Base-by-base conservation (phyloP, 64 coral and sea anemone genomes). In the Stichodactyla mertensii region DNA sequence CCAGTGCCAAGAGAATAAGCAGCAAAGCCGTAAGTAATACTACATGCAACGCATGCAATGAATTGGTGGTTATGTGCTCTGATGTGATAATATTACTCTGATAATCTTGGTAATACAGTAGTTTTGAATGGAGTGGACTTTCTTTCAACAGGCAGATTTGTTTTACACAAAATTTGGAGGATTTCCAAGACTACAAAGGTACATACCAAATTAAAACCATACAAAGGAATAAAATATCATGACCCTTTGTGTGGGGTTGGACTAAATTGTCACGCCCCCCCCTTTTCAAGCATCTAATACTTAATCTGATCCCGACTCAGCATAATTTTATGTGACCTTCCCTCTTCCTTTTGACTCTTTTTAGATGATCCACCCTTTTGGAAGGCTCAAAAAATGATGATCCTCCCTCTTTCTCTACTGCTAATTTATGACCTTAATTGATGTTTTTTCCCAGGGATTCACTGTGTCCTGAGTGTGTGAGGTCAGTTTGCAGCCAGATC, bases 121-220 rank as follows among this genome's bases (percentile, higher is more conserved):
- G 19, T 64, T 19, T 18, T 12, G 10, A 59, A 12, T 59, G 4
- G 57, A 59, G 1, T 59, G 57, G 9, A 59, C 4, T 59, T 74
- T 31, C 24, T 28, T 74, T 74, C 24, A 36, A 74, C 52, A 97
- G 95, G 95, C 95, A 4, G 84, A 93, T 45, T 91, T 92, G 64
- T 85, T 98, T 64, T 98, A 88, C 74, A 77, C 52, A 74, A 86
- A 84, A 71, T 94, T 91, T 61, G 92, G 95, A 77, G 95, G 95
- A 61, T 83, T 93, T 23, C 92, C 95, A 2, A 92, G 92, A 89
- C 62, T 98, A 58, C 81, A 94, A 87, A 98, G 95, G 95, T 98
- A 83, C 56, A 6, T 58, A 58, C 14, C 56, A 58, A 58, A 58
- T 45, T 45, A 45, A 45, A 45, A 45, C 36, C 36, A 45, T 45